Evolutionary conservation across 2,888 invertebrate genomes (phyloP), one percentile per base, ranked within the genome.

Genomic region (Ecliptopera silaceata): DNA sequence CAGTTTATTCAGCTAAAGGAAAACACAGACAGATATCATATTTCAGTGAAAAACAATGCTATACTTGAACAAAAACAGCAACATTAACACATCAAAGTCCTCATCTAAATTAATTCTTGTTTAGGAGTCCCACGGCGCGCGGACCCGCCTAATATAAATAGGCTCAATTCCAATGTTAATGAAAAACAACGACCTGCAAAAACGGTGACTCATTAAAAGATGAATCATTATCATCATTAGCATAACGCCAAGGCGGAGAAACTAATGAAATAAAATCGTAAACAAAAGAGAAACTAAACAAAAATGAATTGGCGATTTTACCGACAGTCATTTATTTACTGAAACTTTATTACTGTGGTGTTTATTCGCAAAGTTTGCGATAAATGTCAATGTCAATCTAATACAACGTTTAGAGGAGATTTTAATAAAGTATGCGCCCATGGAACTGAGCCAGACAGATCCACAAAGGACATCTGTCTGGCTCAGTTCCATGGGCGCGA

Each of bases 131-230:
- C 20, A 43, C 31, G 29, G 38, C 1, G 36, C 29, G 26, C 12
- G 48, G 38, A n/a, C 39, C 38, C 6, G 22, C 43, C 29, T 47
- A 38, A 26, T 52, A 51, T 43, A 50, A 56, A 41, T 41, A 34
- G 26, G 42, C 43, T 42, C 77, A 81, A 79, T 74, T 69, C 59
- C 60, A 57, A 61, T 58, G 64, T 66, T 73, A 76, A 81, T 79
- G 74, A 80, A 77, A 82, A 75, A 73, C 72, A 57, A 68, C 63
- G 68, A 66, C 68, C 75, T 70, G 71, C 68, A 73, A 71, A 81
- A 80, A 72, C 72, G 71, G 62, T 67, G 65, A 69, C 72, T 79
- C 79, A 80, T 83, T 82, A 79, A 82, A 81, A 80, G 75, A 26
- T 68, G 72, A 74, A 69, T 71, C 74, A 71, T 77, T 77, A 81